Conservation (phyloP, 2,113 vertebrate genomes). For the Rhinolophus ferrumequinum region DNA sequence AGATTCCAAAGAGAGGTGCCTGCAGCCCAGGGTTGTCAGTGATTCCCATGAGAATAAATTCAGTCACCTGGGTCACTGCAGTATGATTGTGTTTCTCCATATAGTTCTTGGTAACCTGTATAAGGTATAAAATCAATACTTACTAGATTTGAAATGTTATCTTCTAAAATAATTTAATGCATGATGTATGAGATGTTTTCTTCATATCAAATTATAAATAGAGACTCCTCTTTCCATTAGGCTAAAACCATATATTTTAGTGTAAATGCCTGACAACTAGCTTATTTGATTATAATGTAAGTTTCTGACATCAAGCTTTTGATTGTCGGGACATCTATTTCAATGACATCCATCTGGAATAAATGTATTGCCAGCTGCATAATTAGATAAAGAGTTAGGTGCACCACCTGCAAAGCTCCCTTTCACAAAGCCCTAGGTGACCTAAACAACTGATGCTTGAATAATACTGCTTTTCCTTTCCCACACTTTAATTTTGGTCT, state of each 20-base stretch:
- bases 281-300: not conserved
- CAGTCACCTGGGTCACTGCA: not conserved
- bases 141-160: not conserved
- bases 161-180: not conserved
- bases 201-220: not conserved
- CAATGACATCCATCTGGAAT: not conserved
- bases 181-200: not conserved
- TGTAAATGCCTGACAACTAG: not conserved
- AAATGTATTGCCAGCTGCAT: not conserved
- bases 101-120: not conserved
- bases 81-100: constrained; percentile 68
- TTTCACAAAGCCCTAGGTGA: not conserved
- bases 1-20: constrained; percentile 61
- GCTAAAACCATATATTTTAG: not conserved
- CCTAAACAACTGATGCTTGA: not conserved
- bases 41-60: constrained; percentile 80
- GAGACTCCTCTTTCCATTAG: not conserved
- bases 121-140: not conserved
- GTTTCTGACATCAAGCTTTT: not conserved
- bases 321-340: not conserved
- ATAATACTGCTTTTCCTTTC: not conserved
- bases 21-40: constrained; percentile 24
- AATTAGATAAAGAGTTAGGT: not conserved
- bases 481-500: not conserved
- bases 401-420: too few relatives aligned